Conservation (phyloP, 2,797 vertebrate genomes). For the Botia kubotai region DNA sequence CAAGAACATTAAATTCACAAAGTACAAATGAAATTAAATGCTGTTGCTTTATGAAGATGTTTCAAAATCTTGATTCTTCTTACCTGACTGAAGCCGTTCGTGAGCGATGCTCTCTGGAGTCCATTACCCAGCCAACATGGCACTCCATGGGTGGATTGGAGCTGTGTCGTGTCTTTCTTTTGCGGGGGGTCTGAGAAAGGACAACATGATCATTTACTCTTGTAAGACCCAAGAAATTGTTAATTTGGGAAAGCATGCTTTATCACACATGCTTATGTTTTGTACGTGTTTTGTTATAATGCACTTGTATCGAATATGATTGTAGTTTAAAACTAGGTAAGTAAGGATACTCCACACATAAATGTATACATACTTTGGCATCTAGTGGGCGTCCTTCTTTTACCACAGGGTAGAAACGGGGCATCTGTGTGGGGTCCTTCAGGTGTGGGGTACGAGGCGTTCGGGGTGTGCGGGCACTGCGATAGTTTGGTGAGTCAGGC, state of each 20-base stretch:
- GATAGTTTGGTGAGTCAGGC: slow-evolving; percentile 95
- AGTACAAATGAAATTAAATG: too few species aligned
- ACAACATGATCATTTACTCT: neutral
- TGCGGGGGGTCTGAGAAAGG: slow-evolving; percentile 87
- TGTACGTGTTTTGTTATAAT: too few species aligned
- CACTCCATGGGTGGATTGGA: slow-evolving; percentile 97
- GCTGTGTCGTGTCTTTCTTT: slow-evolving; percentile 98
- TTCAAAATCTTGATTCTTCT: too few species aligned
- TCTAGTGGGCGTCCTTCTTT: slow-evolving; percentile 95
- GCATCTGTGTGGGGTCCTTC: slow-evolving; percentile 91
- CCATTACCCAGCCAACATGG: slow-evolving; percentile 99
- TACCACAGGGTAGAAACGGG: slow-evolving; percentile 97
- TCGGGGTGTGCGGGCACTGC: slow-evolving; percentile 90
- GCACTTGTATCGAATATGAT: too few species aligned
- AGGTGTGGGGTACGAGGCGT: slow-evolving; percentile 94
- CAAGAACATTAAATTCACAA: too few species aligned
- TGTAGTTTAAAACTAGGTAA: neutral
- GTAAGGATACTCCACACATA: too few species aligned
- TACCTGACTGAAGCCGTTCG: slow-evolving; percentile 96
- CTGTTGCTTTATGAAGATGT: too few species aligned
- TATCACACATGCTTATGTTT: too few species aligned
- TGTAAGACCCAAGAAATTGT: neutral
- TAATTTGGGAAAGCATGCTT: too few species aligned
- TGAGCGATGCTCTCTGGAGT: slow-evolving; percentile 95
- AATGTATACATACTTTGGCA: slow-evolving; percentile 82